These are phyloP conservation scores for Danaus melanippus DNA, from an alignment of 1,140 invertebrate species.

Conservation along the genomic window DNA sequence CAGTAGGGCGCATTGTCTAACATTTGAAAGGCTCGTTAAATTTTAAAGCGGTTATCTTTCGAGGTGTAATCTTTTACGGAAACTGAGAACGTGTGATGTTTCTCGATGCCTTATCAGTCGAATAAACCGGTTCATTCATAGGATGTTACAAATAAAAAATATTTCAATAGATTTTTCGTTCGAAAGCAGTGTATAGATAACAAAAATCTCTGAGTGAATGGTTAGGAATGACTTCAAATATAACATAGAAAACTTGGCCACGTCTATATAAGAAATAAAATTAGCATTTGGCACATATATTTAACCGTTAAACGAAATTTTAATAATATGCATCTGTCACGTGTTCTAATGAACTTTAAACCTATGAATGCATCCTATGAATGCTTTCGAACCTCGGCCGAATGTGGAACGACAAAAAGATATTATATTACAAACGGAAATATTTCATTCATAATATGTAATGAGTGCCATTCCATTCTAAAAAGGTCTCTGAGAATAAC, in stretches of 20 bases:
- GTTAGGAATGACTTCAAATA: too few species aligned
- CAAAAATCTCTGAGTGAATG: too few species aligned
- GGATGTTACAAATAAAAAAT: too few species aligned
- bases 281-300: too few species aligned
- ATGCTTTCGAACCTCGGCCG: constrained; percentile 16
- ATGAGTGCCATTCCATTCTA: constrained; percentile 8
- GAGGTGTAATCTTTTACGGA: constrained; percentile 19
- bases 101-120: constrained; percentile 24
- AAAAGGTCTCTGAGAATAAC: too few species aligned
- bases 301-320: too few species aligned
- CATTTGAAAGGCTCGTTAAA: constrained; percentile 1
- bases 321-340: constrained; percentile 9
- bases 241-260: too few species aligned
- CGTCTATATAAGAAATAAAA: too few species aligned
- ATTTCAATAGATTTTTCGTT: too few species aligned
- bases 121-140: background rate
- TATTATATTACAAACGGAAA: constrained; percentile 38
- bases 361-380: constrained; percentile 15
- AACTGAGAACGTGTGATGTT: constrained; percentile 34
- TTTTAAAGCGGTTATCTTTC: background rate
- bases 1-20: background rate
- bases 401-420: constrained; percentile 38
- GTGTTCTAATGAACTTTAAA: constrained; percentile 5
- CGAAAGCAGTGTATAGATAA: too few species aligned
- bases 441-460: constrained; percentile 25